phyloP scores from a whole-genome alignment of 2,888 invertebrate species.

The Coleophora deauratella region DNA sequence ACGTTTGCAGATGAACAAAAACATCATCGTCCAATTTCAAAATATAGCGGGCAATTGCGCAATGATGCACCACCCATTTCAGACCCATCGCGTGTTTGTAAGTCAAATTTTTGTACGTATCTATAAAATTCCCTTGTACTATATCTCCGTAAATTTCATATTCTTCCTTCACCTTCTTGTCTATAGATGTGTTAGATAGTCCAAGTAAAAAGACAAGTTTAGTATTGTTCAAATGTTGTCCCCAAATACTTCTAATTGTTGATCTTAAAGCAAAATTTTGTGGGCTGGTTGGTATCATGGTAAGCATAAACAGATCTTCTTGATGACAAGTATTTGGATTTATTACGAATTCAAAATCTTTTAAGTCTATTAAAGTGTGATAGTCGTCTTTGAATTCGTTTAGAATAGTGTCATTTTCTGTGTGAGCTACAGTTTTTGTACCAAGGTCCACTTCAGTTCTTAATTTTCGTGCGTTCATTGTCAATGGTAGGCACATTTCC shows the following conservation, averaged over 20 bases:
- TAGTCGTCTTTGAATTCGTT: neutral
- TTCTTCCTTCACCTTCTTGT: conserved; percentile 72
- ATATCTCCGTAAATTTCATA: conserved; percentile 76
- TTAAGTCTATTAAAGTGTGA: conserved; percentile 67
- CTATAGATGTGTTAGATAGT: conserved; percentile 30
- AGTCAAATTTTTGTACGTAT: conserved; percentile 87
- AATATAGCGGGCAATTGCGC: conserved; percentile 78
- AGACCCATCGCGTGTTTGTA: conserved; percentile 89
- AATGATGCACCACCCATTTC: conserved; percentile 83
- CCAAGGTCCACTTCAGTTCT: no score
- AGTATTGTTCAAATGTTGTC: conserved; percentile 63
- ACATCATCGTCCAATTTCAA: conserved; percentile 86
- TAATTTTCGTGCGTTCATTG: no score
- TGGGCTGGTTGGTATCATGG: conserved; percentile 81
- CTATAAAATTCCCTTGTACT: conserved; percentile 83
- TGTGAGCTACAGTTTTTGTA: no score
- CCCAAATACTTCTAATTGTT: conserved; percentile 84
- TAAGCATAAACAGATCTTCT: conserved; percentile 69
- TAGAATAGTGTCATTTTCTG: neutral
- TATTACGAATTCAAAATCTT: conserved; percentile 76
- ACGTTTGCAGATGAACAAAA: conserved; percentile 78
- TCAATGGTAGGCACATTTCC: no score
- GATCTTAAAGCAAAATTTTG: conserved; percentile 76
- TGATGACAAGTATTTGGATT: conserved; percentile 71
- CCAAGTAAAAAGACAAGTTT: conserved; percentile 82